These are phyloP conservation scores for Falcaria lacertinaria DNA, from an alignment of 2,888 invertebrate genomes.

Conservation along the genomic window DNA sequence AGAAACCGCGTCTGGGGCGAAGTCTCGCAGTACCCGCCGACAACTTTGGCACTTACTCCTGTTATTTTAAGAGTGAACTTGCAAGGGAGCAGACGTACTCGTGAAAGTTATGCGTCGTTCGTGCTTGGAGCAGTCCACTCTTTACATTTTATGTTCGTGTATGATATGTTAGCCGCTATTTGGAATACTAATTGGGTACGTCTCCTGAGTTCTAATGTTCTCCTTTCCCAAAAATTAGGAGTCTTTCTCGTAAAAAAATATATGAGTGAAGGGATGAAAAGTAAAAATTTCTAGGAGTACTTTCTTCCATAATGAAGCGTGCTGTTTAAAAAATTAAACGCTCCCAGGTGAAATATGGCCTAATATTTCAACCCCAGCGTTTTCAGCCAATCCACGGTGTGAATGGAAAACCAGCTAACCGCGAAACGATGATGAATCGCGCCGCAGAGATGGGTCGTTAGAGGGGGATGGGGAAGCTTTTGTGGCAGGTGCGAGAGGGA, in stretches of 20 bases:
- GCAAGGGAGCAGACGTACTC: conserved; percentile 37
- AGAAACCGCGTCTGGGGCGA: conserved; percentile 68
- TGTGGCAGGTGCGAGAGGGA: conserved; percentile 43
- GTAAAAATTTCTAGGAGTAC: conserved; percentile 7
- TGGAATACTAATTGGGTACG: conserved; percentile 76
- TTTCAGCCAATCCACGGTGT: conserved; percentile 45
- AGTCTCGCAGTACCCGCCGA: conserved; percentile 47
- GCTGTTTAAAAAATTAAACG: not conserved
- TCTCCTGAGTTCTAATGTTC: conserved; percentile 54
- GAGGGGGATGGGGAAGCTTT: conserved; percentile 43
- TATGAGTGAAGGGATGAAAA: conserved; percentile 12
- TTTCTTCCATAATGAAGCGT: not conserved
- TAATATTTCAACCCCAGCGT: conserved; percentile 14
- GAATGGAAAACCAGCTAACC: conserved; percentile 77
- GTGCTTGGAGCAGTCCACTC: conserved; percentile 75
- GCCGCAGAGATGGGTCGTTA: conserved; percentile 58
- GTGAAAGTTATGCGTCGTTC: conserved; percentile 72
- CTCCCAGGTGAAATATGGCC: conserved; percentile 4
- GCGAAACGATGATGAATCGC: conserved; percentile 80
- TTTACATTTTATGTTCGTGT: conserved; percentile 75
- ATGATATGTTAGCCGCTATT: conserved; percentile 75
- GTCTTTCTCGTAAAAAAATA: conserved; percentile 20
- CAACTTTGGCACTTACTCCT: conserved; percentile 63
- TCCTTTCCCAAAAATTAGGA: conserved; percentile 38
- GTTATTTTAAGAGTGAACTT: conserved; percentile 63